A percentile compares a stretch with the other conserved stretches of the same genome.
Evolutionary conservation across 64 coral and sea anemone species (phyloP).

Genomic region (Orbicella faveolata): DNA sequence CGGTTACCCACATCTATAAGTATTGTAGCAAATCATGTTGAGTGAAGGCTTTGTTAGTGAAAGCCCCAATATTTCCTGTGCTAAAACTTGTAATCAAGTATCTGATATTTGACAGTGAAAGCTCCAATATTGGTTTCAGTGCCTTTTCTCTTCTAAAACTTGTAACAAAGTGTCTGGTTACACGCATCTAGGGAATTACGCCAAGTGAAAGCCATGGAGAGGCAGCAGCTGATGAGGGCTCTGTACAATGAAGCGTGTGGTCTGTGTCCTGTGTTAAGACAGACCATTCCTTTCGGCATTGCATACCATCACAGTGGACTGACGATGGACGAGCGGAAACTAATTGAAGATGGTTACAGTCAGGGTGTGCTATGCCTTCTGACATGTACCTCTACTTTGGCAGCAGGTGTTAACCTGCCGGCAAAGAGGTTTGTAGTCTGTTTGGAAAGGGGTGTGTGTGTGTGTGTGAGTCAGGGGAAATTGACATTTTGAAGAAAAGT

Average conservation of each 20-base stretch:
- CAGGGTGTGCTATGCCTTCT: slow-evolving; percentile 82
- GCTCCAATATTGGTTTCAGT: too few species aligned
- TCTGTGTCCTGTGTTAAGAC: slow-evolving; percentile 75
- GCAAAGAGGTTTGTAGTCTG: slow-evolving; percentile 77
- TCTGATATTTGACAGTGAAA: too few species aligned
- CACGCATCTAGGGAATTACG: slow-evolving; percentile 42
- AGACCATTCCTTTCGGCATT: slow-evolving; percentile 76
- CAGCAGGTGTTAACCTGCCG: slow-evolving; percentile 93
- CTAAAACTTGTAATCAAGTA: too few species aligned
- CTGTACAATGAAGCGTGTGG: slow-evolving; percentile 76
- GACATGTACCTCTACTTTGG: slow-evolving; percentile 96
- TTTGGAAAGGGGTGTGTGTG: too few species aligned
- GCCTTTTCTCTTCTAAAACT: too few species aligned
- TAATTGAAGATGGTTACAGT: slow-evolving; percentile 93
- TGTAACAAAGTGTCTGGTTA: too few species aligned
- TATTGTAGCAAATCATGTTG: too few species aligned
- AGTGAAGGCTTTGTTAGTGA: too few species aligned
- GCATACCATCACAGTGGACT: slow-evolving; percentile 96
- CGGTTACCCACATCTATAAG: too few species aligned
- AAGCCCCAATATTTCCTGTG: too few species aligned
- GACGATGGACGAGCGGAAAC: slow-evolving; percentile 94
- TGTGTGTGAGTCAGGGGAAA: too few species aligned
- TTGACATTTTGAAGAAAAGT: too few species aligned
- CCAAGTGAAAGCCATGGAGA: slow-evolving; percentile 70
- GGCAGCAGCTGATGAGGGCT: slow-evolving; percentile 59